Conservation (phyloP, 2,797 vertebrate genomes). For the Babyrousa celebensis region DNA sequence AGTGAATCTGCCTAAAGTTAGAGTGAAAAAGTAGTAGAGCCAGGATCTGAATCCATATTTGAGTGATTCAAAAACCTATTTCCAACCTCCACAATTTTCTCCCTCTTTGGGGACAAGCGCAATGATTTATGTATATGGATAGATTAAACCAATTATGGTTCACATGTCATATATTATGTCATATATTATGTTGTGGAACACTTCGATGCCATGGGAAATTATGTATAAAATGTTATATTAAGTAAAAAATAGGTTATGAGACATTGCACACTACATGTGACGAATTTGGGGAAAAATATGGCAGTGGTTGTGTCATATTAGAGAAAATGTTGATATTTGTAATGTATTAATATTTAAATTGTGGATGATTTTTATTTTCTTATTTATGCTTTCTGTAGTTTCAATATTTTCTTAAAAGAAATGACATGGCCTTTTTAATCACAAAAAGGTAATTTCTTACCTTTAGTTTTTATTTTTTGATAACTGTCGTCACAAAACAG, state of each 20-base stretch:
- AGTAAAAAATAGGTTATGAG: not conserved
- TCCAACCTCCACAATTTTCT: not conserved
- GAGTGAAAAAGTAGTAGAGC: not conserved
- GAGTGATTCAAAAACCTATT: not conserved
- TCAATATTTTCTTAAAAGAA: not conserved
- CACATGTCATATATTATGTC: not conserved
- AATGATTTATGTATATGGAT: not conserved
- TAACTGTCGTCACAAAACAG: not conserved
- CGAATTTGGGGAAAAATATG: not conserved
- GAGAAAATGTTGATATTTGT: not conserved
- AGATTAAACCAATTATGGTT: not conserved
- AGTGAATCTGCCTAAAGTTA: not conserved
- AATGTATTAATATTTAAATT: not conserved
- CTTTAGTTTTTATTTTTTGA: not conserved
- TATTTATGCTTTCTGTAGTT: not conserved
- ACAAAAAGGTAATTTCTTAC: not conserved
- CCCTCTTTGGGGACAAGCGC: not conserved
- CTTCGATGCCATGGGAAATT: not conserved
- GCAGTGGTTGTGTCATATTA: not conserved
- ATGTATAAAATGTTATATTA: not conserved
- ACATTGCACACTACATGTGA: accelerated
- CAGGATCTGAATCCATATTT: not conserved
- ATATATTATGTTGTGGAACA: not conserved
- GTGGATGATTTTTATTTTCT: constrained; percentile 7
- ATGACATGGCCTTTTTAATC: not conserved